Percentiles rank a stretch among this genome's conserved stretches.
These are phyloP conservation scores for Enteromius anoplus DNA, from an alignment of 2,797 vertebrate species.

Conservation along the genomic window DNA sequence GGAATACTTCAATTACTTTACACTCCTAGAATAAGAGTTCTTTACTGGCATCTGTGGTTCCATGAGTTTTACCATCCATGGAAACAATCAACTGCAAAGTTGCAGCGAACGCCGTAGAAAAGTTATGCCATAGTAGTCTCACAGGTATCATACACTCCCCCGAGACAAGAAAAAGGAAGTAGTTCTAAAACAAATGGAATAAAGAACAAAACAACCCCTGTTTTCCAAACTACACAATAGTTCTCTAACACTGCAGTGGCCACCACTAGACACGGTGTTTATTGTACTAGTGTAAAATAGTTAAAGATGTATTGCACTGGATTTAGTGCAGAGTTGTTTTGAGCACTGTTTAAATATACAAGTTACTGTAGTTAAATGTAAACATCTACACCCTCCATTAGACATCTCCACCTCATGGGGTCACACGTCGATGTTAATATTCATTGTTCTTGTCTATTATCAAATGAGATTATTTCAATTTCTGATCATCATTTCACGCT, in stretches of 20 bases:
- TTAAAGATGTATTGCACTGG: not conserved
- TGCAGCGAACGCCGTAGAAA: conserved; percentile 2
- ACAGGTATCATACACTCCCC: conserved; percentile 63
- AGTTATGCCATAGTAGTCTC: conserved; percentile 38
- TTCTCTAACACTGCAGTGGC: conserved; percentile 42
- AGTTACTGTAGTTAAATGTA: not conserved
- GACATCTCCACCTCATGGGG: not conserved
- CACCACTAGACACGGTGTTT: not conserved
- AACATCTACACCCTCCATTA: not conserved
- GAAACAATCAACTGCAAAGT: not conserved
- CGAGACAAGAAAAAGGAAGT: conserved; percentile 51
- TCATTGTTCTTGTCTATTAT: conserved; percentile 13
- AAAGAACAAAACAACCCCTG: conserved; percentile 71
- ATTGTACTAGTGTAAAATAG: not conserved
- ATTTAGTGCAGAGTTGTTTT: not conserved
- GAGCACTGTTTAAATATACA: not conserved
- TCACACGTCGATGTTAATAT: not conserved
- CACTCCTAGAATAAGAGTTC: not conserved
- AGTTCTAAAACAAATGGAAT: conserved; percentile 41
- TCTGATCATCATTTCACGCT: conserved; percentile 21
- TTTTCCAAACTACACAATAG: conserved; percentile 64
- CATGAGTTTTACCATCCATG: not conserved
- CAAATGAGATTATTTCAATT: conserved; percentile 28
- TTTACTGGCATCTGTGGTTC: not conserved
- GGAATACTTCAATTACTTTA: not conserved